Conservation (phyloP, 2,113 vertebrate genomes). For the Odontesthes bonariensis region DNA sequence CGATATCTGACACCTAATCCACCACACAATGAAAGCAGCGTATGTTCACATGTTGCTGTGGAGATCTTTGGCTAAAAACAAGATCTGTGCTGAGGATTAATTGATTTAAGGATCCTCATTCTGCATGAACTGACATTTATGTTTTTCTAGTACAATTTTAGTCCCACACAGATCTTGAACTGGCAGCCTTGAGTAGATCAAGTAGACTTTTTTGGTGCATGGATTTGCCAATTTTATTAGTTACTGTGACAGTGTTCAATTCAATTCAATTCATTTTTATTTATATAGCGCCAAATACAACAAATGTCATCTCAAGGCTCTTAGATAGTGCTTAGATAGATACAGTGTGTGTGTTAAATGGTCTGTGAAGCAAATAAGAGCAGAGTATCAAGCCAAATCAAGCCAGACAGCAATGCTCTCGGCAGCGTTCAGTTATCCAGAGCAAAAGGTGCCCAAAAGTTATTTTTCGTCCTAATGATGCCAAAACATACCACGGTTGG, state of each 20-base stretch:
- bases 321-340: too few species aligned
- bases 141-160: neutral
- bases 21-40: neutral
- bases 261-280: too few species aligned
- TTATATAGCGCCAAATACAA: too few species aligned
- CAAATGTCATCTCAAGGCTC: too few species aligned
- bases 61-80: neutral
- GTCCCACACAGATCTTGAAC: conserved; percentile 10
- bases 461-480: too few species aligned
- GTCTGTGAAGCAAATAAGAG: conserved; percentile 17
- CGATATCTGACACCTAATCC: neutral
- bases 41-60: neutral
- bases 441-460: neutral
- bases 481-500: too few species aligned
- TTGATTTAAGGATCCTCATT: neutral
- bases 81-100: neutral
- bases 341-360: conserved; percentile 14
- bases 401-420: conserved; percentile 10
- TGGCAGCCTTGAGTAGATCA: conserved; percentile 26
- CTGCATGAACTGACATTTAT: neutral
- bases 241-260: conserved; percentile 21
- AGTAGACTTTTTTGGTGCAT: conserved; percentile 10
- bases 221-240: conserved; percentile 29
- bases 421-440: neutral
- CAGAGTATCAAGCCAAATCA: conserved; percentile 23